Evolutionary conservation across 2,113 vertebrate species (phyloP).

Genomic region (Cynopterus brachyotis): DNA sequence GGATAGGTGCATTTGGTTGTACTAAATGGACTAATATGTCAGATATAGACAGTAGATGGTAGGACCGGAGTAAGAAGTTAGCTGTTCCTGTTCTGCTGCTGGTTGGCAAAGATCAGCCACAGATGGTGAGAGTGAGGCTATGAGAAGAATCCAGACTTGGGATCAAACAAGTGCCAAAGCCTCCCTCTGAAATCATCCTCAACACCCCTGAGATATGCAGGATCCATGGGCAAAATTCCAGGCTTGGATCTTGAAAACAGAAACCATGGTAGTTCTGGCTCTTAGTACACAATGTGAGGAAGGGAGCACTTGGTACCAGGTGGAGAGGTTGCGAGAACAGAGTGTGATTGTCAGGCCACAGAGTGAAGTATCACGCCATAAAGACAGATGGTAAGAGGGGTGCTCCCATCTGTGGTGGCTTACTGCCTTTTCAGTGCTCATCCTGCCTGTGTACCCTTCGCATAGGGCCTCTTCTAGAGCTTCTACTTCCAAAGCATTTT

Average conservation of each 20-base stretch:
- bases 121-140: conserved; percentile 41
- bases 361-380: background rate
- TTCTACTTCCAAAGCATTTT: conserved; percentile 32
- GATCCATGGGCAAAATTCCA: background rate
- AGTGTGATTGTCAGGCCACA: conserved; percentile 61
- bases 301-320: conserved; percentile 51
- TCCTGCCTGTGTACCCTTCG: background rate
- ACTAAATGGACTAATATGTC: background rate
- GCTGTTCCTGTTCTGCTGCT: conserved; percentile 35
- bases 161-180: conserved; percentile 33
- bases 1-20: background rate
- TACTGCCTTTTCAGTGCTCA: background rate
- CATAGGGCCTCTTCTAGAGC: background rate
- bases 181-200: background rate
- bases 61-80: conserved; percentile 17
- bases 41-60: conserved; percentile 32
- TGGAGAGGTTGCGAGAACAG: conserved; percentile 64
- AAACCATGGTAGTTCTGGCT: background rate
- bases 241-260: background rate
- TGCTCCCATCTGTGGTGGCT: background rate
- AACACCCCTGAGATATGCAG: background rate
- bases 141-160: background rate
- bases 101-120: conserved; percentile 54
- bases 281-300: background rate
- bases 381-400: conserved; percentile 65